Base-by-base conservation (phyloP, 2,888 invertebrate genomes). In the Eupeodes luniger region DNA sequence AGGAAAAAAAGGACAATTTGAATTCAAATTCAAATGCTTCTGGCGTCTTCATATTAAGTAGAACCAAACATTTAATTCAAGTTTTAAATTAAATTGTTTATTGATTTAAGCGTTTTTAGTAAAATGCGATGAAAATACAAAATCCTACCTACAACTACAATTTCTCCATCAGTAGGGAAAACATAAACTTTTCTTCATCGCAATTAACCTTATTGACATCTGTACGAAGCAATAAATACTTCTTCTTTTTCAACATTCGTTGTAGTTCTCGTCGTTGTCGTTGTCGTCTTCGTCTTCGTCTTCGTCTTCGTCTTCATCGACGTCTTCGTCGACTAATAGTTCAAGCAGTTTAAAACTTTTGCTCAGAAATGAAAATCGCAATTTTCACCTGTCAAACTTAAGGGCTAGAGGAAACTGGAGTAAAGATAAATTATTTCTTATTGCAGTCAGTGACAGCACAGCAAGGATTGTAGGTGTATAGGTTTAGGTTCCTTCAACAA, bases 191-290 rank as follows among this genome's bases (percentile, higher is more conserved):
- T 61, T 51, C n/a, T 74, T 81, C 55, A 19, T 36, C 51, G 61
- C 82, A 81, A 78, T 86, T 82, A 86, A 78, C 82, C 78, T 61
- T 57, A 86, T 69, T 74, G 81, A 85, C 81, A 74, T 85, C 57
- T 62, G 69, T 75, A 72, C 72, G 66, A 49, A 74, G 62, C 51
- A 69, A 64, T 80, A 59, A 81, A 66, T 66, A 76, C 69, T 70
- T 79, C 40, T 51, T 40, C 40, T 12, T 66, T 16, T 64, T 55
- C 62, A 51, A 19, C 51, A 5, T 57, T 47, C 47, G 14, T 49
- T 47, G 64, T 27, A 19, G 40, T 40, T 9, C 27, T 47, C 47
- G 7, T 49, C 66, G 64, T 27, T 47, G 6, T 40, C 40, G 40
- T 3, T 2, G 0, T 12, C 47, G 16, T 44, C 12, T 5, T 64